Evolutionary conservation across 2,888 invertebrate genomes (phyloP).

Genomic region (Platypus cylindrus): DNA sequence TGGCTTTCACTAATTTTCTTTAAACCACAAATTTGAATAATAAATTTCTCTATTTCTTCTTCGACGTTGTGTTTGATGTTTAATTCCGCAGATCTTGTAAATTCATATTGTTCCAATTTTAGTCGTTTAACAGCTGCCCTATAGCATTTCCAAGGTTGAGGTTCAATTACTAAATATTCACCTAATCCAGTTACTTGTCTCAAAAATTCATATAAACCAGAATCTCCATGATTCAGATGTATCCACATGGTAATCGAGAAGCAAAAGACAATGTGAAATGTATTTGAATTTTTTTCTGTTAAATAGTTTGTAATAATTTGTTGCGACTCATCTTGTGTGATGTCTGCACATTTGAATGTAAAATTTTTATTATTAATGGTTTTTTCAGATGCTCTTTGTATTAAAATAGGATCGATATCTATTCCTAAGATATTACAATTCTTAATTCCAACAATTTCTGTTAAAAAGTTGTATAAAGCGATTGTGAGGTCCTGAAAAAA

Average conservation of each 20-base stretch:
- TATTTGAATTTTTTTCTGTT: constrained; percentile 28
- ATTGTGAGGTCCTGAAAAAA: constrained; percentile 51
- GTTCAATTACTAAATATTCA: constrained; percentile 57
- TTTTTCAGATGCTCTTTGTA: constrained; percentile 50
- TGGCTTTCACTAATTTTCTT: constrained; percentile 44
- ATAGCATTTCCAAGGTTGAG: constrained; percentile 80
- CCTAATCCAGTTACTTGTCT: constrained; percentile 40
- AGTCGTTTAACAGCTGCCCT: constrained; percentile 59
- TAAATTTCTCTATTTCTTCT: constrained; percentile 43
- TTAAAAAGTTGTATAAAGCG: constrained; percentile 42
- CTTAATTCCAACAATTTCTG: constrained; percentile 29
- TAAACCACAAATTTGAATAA: constrained; percentile 37
- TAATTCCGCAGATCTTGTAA: constrained; percentile 47
- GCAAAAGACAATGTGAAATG: constrained; percentile 59
- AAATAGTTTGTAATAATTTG: constrained; percentile 39
- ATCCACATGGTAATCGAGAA: constrained; percentile 88
- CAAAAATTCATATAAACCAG: constrained; percentile 52
- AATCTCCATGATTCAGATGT: constrained; percentile 72
- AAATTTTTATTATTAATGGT: constrained; percentile 37
- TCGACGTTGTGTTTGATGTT: constrained; percentile 50
- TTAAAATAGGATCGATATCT: constrained; percentile 61
- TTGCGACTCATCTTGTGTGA: constrained; percentile 38
- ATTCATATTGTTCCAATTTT: constrained; percentile 45
- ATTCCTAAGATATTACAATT: constrained; percentile 48
- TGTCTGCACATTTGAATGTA: constrained; percentile 45